Conservation (phyloP, 2,797 vertebrate species). For the Tenualosa ilisha region DNA sequence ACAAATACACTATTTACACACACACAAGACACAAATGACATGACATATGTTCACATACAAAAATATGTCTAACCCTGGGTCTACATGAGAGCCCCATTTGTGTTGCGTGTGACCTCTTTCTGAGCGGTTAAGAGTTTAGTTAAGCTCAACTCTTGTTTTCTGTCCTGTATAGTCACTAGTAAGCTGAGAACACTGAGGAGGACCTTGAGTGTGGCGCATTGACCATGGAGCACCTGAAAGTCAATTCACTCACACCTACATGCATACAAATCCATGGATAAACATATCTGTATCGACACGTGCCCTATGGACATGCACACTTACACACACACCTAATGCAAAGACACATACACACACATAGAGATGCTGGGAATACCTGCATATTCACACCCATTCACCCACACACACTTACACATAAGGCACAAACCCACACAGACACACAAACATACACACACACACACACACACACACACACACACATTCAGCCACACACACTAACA, state of each 20-base stretch:
- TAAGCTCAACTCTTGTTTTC: not conserved
- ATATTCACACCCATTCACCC: conserved; percentile 18
- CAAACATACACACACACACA: not conserved
- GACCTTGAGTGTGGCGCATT: not conserved
- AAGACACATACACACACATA: not conserved
- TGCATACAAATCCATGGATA: not conserved
- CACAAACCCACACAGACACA: not conserved
- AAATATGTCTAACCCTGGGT: too few species aligned
- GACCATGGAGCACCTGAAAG: not conserved
- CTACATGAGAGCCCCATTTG: not conserved
- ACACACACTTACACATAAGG: not conserved
- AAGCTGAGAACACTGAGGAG: not conserved
- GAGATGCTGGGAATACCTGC: not conserved
- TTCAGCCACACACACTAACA: not conserved
- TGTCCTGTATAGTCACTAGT: not conserved
- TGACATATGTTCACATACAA: too few species aligned
- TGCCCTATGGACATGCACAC: not conserved
- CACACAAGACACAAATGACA: conserved; percentile 2
- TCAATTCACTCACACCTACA: not conserved
- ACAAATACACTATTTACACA: not conserved
- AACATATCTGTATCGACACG: too few species aligned
- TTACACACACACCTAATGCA: not conserved
- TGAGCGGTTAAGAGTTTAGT: not conserved
- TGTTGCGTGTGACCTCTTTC: not conserved
- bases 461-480: not conserved